Evolutionary conservation across 2,888 invertebrate genomes (phyloP), one percentile per base, ranked within the genome.

Genomic region (Iselma pallidipennis): DNA sequence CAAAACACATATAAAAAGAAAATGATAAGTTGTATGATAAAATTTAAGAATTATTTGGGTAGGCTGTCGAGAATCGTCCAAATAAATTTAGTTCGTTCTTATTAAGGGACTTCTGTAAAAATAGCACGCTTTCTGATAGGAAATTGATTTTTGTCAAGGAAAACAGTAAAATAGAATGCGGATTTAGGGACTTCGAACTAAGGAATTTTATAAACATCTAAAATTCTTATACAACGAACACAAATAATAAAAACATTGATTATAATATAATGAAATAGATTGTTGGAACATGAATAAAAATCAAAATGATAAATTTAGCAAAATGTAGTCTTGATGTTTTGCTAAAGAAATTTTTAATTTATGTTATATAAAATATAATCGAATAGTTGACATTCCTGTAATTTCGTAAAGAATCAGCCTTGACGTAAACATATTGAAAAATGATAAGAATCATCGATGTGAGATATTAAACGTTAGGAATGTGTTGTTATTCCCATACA

Each of bases 381-480:
- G 49, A 55, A 60, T 60, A 51, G 50, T 61, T 49, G 37, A 57
- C 45, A 57, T 61, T 61, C 61, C 42, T 23, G 52, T 49, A 49
- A 49, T 25, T 49, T 25, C 25, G 4, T 31, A 49, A 42, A 49
- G 31, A 56, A 19, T 45, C 49, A 49, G 3, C 49, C 37, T 61
- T 16, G 28, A 57, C 54, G 54, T 42, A 51, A 55, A 64, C 52
- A 64, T 64, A 64, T 60, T 64, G 57, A 64, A 64, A 63, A 61
- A 57, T 63, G 57, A 60, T 57, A 55, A 63, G 48, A 61, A 61
- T 52, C 64, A 57, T 55, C 49, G 61, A 64, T 61, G 55, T 61
- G 57, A 31, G 55, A 61, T 61, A 61, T 61, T 61, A 61, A 61
- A 61, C 29, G 50, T 37, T 57, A 54, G 37, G 31, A 45, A 50